Evolutionary conservation across 2,113 vertebrate genomes (phyloP).

Genomic region (Aegithalos caudatus): DNA sequence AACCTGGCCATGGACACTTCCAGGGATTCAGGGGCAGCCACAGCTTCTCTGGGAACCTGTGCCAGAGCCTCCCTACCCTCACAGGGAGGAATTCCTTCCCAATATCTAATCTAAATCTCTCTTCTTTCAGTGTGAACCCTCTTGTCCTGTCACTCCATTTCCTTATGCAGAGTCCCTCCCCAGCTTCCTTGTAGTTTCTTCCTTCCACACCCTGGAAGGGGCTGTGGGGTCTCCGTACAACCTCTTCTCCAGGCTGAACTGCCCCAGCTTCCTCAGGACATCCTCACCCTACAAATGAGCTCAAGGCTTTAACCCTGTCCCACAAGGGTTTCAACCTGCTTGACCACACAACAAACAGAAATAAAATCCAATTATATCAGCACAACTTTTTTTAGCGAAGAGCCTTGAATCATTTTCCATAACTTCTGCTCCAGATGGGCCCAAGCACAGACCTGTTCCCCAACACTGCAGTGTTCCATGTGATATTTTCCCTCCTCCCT

Average conservation of each 20-base stretch:
- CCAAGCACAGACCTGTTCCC: neutral
- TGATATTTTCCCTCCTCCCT: slow-evolving; percentile 33
- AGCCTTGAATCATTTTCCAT: neutral
- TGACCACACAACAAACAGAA: neutral
- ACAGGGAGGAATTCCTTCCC: neutral
- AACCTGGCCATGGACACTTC: neutral
- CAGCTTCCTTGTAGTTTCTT: neutral
- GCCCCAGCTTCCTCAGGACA: neutral
- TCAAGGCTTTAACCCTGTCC: neutral
- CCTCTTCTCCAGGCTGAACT: neutral
- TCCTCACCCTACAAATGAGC: neutral
- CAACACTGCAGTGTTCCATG: slow-evolving; percentile 1
- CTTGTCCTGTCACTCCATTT: neutral
- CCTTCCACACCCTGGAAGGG: neutral
- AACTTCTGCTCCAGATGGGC: slow-evolving; percentile 8
- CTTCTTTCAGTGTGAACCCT: neutral
- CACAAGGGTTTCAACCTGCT: neutral
- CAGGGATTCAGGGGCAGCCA: neutral
- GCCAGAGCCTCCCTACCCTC: neutral
- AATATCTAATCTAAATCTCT: neutral
- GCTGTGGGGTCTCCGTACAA: neutral
- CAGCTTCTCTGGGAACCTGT: neutral
- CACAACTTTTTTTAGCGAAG: neutral
- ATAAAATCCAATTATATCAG: neutral
- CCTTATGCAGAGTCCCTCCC: neutral